Evolutionary conservation across 2,113 vertebrate genomes (phyloP), one percentile per base, ranked within the genome.

Genomic region (Uria aalge): DNA sequence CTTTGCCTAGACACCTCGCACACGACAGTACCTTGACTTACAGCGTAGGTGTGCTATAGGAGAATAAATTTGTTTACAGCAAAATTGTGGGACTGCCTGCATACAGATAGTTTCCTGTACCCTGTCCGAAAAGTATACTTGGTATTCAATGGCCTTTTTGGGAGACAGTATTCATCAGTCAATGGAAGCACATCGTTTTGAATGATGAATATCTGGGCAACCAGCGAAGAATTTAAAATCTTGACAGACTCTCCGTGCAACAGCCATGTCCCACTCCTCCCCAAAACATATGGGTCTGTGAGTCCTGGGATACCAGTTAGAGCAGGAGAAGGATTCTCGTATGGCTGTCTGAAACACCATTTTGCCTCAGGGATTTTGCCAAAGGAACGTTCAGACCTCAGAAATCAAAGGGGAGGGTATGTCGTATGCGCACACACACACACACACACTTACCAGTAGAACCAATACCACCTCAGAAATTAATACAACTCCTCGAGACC

Each of bases 91-190:
- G 83, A 91, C 91, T 90, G 90, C 38, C 85, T 45, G 85, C 86
- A 47, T 48, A 50, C 50, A 92, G 93, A 92, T 69, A 95, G 88
- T 91, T 96, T 88, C 67, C 86, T 34, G 15, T 34, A 73, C 23
- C 81, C 85, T 77, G 24, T 57, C 95, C 96, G 95, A 95, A 96
- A 96, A 89, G 79, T 84, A 74, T 52, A 80, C 75, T 85, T 93
- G 73, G 79, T 93, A 93, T 96, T 88, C 64, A 90, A 15, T 67
- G 76, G 67, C 63, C 88, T 96, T 91, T 93, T 89, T 48, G 52
- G 80, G 76, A 96, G 91, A 95, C 92, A 89, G 69, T 53, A 92
- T 52, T 85, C 87, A 96, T 89, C 83, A 68, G 64, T 96, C 94
- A 95, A 15, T 55, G 12, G 55, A 92, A 76, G 85, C 63, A 59